Base-by-base conservation (phyloP, 2,888 invertebrate genomes). In the Agonopterix alstromeriana region DNA sequence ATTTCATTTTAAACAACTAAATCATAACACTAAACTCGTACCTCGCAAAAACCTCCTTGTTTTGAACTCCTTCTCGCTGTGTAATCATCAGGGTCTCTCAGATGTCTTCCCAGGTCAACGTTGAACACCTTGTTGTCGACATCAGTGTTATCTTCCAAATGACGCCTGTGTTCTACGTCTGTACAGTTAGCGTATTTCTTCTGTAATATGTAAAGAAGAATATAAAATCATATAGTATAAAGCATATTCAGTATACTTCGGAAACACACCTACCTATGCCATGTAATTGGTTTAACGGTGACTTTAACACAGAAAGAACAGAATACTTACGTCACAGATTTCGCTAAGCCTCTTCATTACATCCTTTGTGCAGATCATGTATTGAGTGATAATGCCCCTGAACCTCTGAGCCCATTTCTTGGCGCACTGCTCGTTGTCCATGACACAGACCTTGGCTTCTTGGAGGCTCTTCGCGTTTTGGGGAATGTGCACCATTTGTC, bases 311-410 rank as follows among this genome's bases (percentile, higher is more conserved):
- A 27, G 27, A 5, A 27, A 27, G 0, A 17, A 17, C 3, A 36
- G n/a, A 38, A 36, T 50, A 61, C 80, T 73, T 56, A 86, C 87
- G 40, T 86, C 81, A 55, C 87, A 87, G 35, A 83, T 59, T 51
- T 84, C 86, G 46, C 87, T 87, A 0, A 86, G 70, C 38, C 77
- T 66, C 58, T 70, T 84, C 83, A 83, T 82, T 1, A 88, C 82
- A 38, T 88, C 87, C 46, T 75, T 86, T 1, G 87, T 88, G 60
- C 87, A 88, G 56, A 87, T 82, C 87, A 88, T 88, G 62, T 84
- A 88, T 49, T 82, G 72, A 0, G 73, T 73, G 56, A 88, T 88
- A 47, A 88, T 87, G 45, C 49, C 61, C 43, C 86, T 68, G 61
- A 86, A 88, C 35, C 72, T 64, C 48, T 77, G 76, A 0, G 87